These are phyloP conservation scores for Sebastes hubbsi DNA, from an alignment of 2,797 vertebrate genomes.

Conservation along the genomic window DNA sequence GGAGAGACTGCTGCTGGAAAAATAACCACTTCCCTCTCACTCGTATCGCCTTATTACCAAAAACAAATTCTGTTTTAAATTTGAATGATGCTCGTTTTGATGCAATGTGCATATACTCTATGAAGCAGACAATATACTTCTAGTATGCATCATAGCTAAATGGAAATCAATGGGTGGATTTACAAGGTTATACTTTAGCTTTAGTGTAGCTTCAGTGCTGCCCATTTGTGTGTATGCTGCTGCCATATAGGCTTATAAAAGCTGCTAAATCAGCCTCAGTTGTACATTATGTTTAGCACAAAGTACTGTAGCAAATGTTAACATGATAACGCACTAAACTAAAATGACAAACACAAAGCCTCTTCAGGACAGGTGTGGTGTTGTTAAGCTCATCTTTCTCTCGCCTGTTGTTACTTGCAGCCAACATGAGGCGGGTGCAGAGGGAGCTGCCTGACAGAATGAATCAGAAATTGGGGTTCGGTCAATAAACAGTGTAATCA, in stretches of 20 bases:
- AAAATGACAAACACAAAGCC: background rate
- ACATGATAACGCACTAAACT: background rate
- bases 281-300: too few species aligned
- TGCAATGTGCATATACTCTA: background rate
- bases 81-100: constrained; percentile 17
- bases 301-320: too few species aligned
- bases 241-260: background rate
- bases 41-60: constrained; percentile 8
- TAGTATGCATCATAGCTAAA: background rate
- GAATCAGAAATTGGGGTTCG: background rate
- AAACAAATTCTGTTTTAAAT: constrained; percentile 33
- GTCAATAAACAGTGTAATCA: constrained; percentile 37
- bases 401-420: background rate
- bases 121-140: background rate
- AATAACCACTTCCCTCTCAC: background rate
- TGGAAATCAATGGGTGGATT: constrained; percentile 12
- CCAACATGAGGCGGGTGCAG: background rate
- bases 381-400: background rate
- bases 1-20: constrained; percentile 1
- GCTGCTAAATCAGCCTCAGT: background rate
- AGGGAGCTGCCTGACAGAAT: background rate
- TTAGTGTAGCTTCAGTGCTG: background rate
- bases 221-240: background rate
- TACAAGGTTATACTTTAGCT: background rate
- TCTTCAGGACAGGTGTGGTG: background rate